Percentiles rank a stretch among this genome's conserved stretches.
phyloP scores from a whole-genome alignment of 2,113 vertebrate genomes.

The Glaucomys volans region DNA sequence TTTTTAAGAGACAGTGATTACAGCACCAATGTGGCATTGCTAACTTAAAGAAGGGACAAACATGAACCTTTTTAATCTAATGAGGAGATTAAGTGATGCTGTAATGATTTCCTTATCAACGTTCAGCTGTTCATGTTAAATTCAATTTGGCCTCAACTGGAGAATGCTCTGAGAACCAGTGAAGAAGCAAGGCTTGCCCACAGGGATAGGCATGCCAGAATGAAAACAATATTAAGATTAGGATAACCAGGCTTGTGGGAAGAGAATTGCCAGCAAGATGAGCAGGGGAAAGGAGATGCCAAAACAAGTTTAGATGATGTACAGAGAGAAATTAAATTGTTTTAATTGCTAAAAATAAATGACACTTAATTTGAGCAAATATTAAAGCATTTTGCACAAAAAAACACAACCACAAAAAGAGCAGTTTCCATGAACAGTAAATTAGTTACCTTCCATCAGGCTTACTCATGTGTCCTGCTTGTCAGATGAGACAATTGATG shows the following conservation, averaged over 20 bases:
- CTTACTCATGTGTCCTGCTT: not conserved
- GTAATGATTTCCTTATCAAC: not conserved
- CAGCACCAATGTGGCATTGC: not conserved
- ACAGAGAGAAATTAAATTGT: not conserved
- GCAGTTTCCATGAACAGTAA: not conserved
- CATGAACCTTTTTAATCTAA: not conserved
- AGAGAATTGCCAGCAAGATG: not conserved
- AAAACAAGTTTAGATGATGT: not conserved
- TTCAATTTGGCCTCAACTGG: not conserved
- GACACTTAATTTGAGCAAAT: not conserved
- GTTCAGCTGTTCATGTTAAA: not conserved
- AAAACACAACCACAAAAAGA: not conserved
- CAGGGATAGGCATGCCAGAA: not conserved
- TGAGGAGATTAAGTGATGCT: not conserved
- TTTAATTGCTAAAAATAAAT: not conserved
- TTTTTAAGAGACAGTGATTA: not conserved
- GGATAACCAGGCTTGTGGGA: too few species aligned
- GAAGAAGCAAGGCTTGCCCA: not conserved
- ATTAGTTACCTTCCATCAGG: too few species aligned
- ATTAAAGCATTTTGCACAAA: not conserved
- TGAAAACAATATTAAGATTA: not conserved
- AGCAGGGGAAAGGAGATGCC: not conserved
- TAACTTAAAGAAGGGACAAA: not conserved
- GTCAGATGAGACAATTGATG: accelerated
- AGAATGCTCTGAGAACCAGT: not conserved